These are phyloP conservation scores for Dastarcus helophoroides DNA, from an alignment of 2,888 invertebrate species.

Conservation along the genomic window DNA sequence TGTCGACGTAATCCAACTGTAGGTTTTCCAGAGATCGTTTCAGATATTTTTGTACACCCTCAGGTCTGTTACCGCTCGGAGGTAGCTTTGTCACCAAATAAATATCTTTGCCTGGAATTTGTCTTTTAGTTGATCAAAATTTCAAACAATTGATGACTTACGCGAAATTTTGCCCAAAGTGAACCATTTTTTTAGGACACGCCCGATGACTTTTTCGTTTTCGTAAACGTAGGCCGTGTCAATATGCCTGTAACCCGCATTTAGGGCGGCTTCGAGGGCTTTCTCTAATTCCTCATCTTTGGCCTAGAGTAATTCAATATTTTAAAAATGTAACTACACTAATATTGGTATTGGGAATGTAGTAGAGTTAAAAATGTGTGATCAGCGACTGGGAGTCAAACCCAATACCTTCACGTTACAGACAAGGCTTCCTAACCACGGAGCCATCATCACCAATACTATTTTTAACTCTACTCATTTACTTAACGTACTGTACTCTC, in stretches of 20 bases:
- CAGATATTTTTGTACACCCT: conserved; percentile 52
- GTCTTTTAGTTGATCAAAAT: neutral
- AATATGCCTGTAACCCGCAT: conserved; percentile 71
- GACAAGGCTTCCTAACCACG: no score
- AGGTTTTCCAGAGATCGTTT: conserved; percentile 56
- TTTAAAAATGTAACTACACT: no score
- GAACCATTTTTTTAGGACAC: conserved; percentile 60
- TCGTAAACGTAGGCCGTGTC: conserved; percentile 69
- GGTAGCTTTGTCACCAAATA: conserved; percentile 79
- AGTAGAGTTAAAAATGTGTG: no score
- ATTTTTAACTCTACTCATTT: no score
- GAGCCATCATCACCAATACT: no score
- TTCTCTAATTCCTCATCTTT: conserved; percentile 53
- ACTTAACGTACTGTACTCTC: no score
- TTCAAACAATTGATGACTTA: conserved; percentile 12
- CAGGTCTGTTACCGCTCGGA: conserved; percentile 48
- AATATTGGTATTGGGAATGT: no score
- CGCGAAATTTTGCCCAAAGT: conserved; percentile 43
- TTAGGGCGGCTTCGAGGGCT: conserved; percentile 58
- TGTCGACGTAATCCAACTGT: conserved; percentile 67
- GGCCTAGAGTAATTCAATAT: conserved; percentile 43
- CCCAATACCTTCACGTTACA: no score
- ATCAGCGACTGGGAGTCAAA: no score
- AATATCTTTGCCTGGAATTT: conserved; percentile 53
- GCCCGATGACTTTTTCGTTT: conserved; percentile 66